Evolutionary conservation across 2,113 vertebrate genomes (phyloP), one percentile per base, ranked within the genome.

Genomic region (Motacilla alba): DNA sequence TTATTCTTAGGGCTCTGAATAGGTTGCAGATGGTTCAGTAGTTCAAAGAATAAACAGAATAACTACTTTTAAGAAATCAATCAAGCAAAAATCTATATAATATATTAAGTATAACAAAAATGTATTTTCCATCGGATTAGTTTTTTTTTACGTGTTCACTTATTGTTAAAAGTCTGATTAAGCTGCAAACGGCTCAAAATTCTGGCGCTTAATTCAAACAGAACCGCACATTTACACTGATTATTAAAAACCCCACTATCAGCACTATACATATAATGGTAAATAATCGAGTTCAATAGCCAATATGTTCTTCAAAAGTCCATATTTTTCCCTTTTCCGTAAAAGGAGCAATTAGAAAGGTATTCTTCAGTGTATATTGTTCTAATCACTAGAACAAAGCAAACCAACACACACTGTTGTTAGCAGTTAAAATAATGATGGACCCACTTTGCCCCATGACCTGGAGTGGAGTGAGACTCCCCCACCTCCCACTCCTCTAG

Each of bases 351-450:
- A 44, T 56, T 27, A 62, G 46, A 83, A 93, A 74, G 50, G 27
- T 53, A 49, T 74, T 82, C 59, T 83, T 73, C 60, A 56, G 41
- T 64, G n/a, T 81, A 55, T 43, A 44, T 30, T 89, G 66, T 53
- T 84, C 64, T 68, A 83, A 90, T 84, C 69, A 63, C 35, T 10
- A 72, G 93, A 91, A 94, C 89, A 95, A 94, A 96, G 95, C 80
- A 91, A 93, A 68, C 35, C 64, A 89, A 78, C 44, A 28, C 0
- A 0, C 52, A 49, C 17, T 79, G 64, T 81, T 83, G 44, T 56
- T 75, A 87, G 76, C 4, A 76, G 62, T 91, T 92, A 73, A 87
- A 93, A 79, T 64, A 93, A 87, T 33, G 68, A 46, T 37, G 67
- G 90, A 73, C 83, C 77, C 44, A 50, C 74, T 95, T 55, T 73